phyloP scores from a whole-genome alignment of 1,140 invertebrate genomes.

The Triops cancriformis region DNA sequence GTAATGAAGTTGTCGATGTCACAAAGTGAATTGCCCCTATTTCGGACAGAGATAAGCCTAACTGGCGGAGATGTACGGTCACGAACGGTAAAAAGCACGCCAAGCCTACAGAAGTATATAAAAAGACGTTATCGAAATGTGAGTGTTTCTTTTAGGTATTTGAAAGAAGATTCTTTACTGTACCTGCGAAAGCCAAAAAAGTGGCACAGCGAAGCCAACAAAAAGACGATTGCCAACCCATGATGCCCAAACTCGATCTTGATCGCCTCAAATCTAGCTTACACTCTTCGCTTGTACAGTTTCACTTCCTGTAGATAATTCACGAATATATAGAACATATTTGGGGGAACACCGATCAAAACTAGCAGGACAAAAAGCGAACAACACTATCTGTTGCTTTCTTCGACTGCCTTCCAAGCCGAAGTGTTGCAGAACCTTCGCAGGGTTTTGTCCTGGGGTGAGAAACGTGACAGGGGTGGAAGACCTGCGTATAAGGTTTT shows the following conservation, averaged over 20 bases:
- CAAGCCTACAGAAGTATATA: neutral
- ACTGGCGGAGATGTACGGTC: neutral
- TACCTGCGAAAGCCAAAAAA: constrained; percentile 6
- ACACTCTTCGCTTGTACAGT: neutral
- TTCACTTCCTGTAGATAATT: neutral
- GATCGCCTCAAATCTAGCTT: constrained; percentile 7
- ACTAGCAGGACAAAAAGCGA: neutral
- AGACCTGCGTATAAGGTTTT: constrained; percentile 5
- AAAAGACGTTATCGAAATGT: neutral
- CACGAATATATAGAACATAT: neutral
- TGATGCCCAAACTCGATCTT: neutral
- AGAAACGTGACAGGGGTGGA: neutral
- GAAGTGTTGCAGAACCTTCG: neutral
- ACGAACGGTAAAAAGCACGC: neutral
- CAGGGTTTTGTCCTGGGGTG: neutral
- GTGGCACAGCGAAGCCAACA: constrained; percentile 3
- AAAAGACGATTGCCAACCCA: neutral
- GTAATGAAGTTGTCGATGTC: neutral
- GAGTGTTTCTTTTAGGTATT: neutral
- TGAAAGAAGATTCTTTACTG: neutral
- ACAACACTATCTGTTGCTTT: constrained; percentile 3
- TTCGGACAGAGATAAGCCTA: neutral
- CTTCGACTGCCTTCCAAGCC: neutral
- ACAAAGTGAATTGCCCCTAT: neutral
- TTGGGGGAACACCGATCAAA: neutral